A percentile compares a stretch with the other conserved stretches of the same genome.
Evolutionary conservation across 2,888 invertebrate genomes (phyloP).

Genomic region (Sarcophaga carnaria): DNA sequence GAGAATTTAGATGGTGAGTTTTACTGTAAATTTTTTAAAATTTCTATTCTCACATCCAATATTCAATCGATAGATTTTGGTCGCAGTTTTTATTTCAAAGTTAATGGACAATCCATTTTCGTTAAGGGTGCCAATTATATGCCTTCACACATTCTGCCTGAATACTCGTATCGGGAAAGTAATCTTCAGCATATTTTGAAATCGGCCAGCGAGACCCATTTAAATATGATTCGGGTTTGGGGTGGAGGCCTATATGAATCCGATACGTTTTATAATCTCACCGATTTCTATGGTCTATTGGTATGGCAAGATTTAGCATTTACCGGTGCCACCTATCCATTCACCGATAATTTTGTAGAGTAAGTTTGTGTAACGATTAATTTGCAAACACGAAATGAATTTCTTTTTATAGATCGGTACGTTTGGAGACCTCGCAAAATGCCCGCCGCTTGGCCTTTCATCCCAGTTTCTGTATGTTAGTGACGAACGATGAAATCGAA

Average conservation of each 20-base stretch:
- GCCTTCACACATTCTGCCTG: conserved; percentile 92
- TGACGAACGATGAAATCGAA: conserved; percentile 98
- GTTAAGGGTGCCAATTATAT: conserved; percentile 98
- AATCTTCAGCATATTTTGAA: conserved; percentile 85
- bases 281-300: conserved; percentile 94
- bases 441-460: conserved; percentile 91
- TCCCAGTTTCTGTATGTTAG: conserved; percentile 93
- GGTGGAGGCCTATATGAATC: conserved; percentile 97
- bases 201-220: conserved; percentile 89
- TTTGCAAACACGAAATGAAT: neutral
- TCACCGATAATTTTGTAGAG: conserved; percentile 86
- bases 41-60: neutral
- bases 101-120: conserved; percentile 93
- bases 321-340: conserved; percentile 96
- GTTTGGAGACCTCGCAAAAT: conserved; percentile 90
- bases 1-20: conserved; percentile 84
- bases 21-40: neutral
- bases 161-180: conserved; percentile 82
- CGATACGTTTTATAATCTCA: conserved; percentile 92
- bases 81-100: conserved; percentile 91
- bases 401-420: conserved; percentile 84
- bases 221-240: conserved; percentile 97
- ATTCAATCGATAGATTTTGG: conserved; percentile 83
- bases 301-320: conserved; percentile 99
- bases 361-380: conserved; percentile 75